Percentiles rank a stretch among this genome's conserved stretches.
Evolutionary conservation across 2,113 vertebrate species (phyloP).

Genomic region (Oncorhynchus keta): DNA sequence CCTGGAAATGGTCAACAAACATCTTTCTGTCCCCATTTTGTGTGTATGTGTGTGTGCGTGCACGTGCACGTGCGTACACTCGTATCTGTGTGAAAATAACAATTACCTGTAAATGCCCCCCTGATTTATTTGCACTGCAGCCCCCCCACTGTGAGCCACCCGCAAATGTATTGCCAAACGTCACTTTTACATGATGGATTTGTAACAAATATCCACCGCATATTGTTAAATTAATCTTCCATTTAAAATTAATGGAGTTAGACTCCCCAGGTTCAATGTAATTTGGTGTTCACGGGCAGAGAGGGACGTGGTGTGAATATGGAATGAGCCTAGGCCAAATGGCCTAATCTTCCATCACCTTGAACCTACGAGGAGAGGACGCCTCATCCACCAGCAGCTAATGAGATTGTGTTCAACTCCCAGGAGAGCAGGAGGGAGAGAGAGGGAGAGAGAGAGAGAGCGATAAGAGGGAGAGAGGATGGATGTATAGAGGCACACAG

Average conservation of each 20-base stretch:
- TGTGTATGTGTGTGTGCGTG: background rate
- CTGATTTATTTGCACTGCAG: conserved; percentile 90
- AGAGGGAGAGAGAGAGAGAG: conserved; percentile 29
- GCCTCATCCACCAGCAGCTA: conserved; percentile 90
- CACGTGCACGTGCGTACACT: background rate
- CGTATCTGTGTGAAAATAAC: conserved; percentile 74
- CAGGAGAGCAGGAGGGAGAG: conserved; percentile 71
- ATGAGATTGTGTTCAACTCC: conserved; percentile 93
- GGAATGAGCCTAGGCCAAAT: conserved; percentile 90
- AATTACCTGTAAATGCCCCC: conserved; percentile 88
- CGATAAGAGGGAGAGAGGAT: conserved; percentile 16
- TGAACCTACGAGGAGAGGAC: conserved; percentile 97
- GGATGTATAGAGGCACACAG: conserved; percentile 13
- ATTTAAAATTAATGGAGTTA: conserved; percentile 99
- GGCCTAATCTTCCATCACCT: conserved; percentile 99
- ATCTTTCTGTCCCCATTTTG: background rate
- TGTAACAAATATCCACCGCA: conserved; percentile 99
- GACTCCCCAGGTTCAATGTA: conserved; percentile 99
- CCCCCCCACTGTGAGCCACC: conserved; percentile 82
- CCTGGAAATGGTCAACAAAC: background rate
- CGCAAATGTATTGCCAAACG: conserved; percentile 93
- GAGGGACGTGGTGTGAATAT: conserved; percentile 86
- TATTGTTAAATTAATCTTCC: conserved; percentile 99
- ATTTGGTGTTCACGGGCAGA: conserved; percentile 96
- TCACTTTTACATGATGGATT: conserved; percentile 99